These are phyloP conservation scores for Vulpes ferrilata DNA, from an alignment of 2,113 vertebrate species.

Conservation along the genomic window DNA sequence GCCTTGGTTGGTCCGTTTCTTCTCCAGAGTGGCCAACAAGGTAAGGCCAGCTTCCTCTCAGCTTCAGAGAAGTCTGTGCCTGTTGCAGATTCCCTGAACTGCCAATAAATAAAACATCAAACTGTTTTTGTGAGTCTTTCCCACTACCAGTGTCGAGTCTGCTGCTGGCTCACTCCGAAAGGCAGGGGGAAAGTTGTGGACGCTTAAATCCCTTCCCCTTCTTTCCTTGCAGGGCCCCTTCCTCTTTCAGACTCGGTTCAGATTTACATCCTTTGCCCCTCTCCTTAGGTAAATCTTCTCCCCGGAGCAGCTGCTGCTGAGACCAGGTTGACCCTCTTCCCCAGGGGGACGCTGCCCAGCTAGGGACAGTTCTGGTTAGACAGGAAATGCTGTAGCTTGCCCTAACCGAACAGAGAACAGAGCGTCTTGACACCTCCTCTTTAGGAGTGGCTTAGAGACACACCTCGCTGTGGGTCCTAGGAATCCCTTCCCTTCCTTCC, in stretches of 20 bases:
- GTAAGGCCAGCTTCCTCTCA: neutral
- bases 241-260: neutral
- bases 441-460: neutral
- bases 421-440: neutral
- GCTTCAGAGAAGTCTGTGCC: neutral
- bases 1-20: neutral
- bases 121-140: neutral
- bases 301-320: neutral
- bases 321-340: neutral
- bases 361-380: neutral
- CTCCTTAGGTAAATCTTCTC: neutral
- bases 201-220: neutral
- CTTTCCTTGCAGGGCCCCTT: neutral
- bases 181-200: neutral
- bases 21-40: neutral
- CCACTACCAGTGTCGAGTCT: neutral
- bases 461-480: neutral
- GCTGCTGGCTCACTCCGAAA: neutral
- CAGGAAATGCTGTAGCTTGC: neutral
- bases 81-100: neutral
- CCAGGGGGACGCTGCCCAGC: neutral
- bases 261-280: neutral
- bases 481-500: neutral
- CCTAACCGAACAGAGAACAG: neutral
- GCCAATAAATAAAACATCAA: neutral